Evolutionary conservation across 2,888 invertebrate genomes (phyloP).

Genomic region (Xestia xanthographa): DNA sequence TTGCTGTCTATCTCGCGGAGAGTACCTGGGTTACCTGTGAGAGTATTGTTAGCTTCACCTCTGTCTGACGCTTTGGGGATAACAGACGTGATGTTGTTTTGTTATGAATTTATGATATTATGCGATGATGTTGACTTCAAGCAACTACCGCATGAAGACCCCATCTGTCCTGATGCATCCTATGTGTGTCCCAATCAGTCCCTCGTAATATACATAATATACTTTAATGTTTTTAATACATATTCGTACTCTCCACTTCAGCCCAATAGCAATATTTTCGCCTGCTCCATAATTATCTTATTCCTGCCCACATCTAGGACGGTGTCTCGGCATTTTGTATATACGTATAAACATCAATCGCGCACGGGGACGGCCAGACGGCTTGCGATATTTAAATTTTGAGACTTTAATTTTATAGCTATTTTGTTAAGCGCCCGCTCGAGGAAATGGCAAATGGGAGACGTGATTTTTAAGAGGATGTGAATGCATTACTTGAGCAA

Average conservation of each 20-base stretch:
- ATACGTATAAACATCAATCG: conserved; percentile 69
- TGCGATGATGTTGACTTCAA: not conserved
- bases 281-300: conserved; percentile 64
- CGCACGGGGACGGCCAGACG: conserved; percentile 65
- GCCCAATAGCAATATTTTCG: not conserved
- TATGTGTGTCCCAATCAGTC: not conserved
- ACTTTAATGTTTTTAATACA: not conserved
- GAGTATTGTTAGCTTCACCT: not conserved
- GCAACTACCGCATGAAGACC: not conserved
- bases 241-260: not conserved
- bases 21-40: no score
- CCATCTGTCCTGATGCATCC: not conserved
- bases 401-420: conserved; percentile 69
- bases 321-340: conserved; percentile 78
- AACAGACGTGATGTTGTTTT: not conserved
- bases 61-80: not conserved
- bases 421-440: conserved; percentile 66
- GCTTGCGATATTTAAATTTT: conserved; percentile 73
- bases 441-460: conserved; percentile 58
- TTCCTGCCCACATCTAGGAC: conserved; percentile 56
- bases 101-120: not conserved
- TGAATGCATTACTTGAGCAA: conserved; percentile 42
- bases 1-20: no score
- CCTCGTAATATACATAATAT: not conserved
- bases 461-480: conserved; percentile 61